Evolutionary conservation across 2,797 vertebrate genomes (phyloP), one percentile per base, ranked within the genome.

Genomic region (Sebastes hubbsi): DNA sequence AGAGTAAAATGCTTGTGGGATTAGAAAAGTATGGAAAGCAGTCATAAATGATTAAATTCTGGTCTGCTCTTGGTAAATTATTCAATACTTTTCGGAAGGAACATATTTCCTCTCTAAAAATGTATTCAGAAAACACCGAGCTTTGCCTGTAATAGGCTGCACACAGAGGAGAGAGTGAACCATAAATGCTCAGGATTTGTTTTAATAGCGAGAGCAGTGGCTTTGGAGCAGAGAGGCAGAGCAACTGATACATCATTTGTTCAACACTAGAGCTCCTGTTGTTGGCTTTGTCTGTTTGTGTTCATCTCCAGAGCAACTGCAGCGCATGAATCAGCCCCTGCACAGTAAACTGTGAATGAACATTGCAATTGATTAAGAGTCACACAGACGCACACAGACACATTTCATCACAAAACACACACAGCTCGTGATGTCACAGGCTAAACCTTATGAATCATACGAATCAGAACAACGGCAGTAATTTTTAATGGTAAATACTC

Each of bases 221-320:
- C 1, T 38, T 69, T 34, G 14, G 52, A 78, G 67, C 29, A 4
- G 27, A 38, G 70, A 24, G 2, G 8, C 69, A 60, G 42, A 27
- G 55, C 12, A 27, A 59, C 42, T 46, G 61, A 83, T 80, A 83
- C 71, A 82, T 83, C 36, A 68, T 78, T 64, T 81, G 46, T 66
- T 79, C 59, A 30, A 8, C 27, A 22, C 60, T 52, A 49, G 36
- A 49, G 77, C 46, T 85, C 29, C 69, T 75, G 61, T 78, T 75
- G 61, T 78, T 80, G 52, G 54, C 32, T 83, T 58, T 27, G 68
- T 83, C 4, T 89, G 72, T 87, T 92, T 89, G 75, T 78, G 70
- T 84, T 87, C 29, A 58, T 91, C 86, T 84, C 89, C 83, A 55
- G 65, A 76, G 88, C 81, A 90, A 93, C 91, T 20, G 77, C 70